Evolutionary conservation across 2,888 invertebrate genomes (phyloP).

Genomic region (Cerastoderma edule): DNA sequence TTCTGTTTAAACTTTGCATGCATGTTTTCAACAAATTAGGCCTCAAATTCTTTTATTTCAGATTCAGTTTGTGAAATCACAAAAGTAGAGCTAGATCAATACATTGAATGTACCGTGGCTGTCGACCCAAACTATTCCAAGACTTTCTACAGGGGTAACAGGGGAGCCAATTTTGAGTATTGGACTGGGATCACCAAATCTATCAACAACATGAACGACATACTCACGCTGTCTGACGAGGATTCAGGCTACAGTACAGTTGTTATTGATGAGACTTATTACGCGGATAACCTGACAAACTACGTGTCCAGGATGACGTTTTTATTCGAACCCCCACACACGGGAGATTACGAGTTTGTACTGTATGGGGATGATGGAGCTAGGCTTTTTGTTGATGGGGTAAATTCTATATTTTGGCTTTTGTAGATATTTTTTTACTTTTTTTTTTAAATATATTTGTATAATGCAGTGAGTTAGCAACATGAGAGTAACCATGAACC

Average conservation of each 20-base stretch:
- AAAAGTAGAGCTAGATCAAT: slow-evolving; percentile 37
- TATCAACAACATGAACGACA: slow-evolving; percentile 27
- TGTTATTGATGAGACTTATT: slow-evolving; percentile 61
- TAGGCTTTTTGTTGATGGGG: slow-evolving; percentile 59
- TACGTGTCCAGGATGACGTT: slow-evolving; percentile 66
- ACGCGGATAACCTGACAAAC: slow-evolving; percentile 51
- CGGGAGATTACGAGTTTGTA: slow-evolving; percentile 68
- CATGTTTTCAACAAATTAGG: too few species aligned
- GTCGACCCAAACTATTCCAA: slow-evolving; percentile 37
- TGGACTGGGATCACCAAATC: slow-evolving; percentile 49
- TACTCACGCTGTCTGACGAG: slow-evolving; percentile 36
- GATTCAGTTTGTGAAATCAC: slow-evolving; percentile 50
- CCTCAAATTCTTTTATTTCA: slow-evolving; percentile 41
- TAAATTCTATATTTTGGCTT: too few species aligned
- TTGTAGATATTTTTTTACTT: too few species aligned
- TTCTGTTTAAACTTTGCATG: too few species aligned
- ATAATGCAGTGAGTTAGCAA: too few species aligned
- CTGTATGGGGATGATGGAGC: slow-evolving; percentile 67
- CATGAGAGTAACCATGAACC: too few species aligned
- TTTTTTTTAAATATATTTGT: too few species aligned
- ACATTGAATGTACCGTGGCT: slow-evolving; percentile 52
- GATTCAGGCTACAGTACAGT: slow-evolving; percentile 52
- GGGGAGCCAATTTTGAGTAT: slow-evolving; percentile 61
- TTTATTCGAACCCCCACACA: slow-evolving; percentile 69
- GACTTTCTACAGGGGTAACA: slow-evolving; percentile 56